Conservation (phyloP, 2,797 vertebrate species). For the Gymnocypris eckloni region DNA sequence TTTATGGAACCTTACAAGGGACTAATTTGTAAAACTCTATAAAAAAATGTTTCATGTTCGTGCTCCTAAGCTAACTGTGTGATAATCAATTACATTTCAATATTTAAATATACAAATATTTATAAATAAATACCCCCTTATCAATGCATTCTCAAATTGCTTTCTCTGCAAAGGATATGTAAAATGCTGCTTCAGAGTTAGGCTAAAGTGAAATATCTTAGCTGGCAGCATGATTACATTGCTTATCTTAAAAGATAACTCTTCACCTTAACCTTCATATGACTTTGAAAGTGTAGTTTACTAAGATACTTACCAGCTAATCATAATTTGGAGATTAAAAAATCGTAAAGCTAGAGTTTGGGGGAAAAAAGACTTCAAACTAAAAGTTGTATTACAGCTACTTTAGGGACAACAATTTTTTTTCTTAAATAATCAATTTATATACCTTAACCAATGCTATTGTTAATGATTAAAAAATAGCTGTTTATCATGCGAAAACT, state of each 20-base stretch:
- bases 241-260: neutral
- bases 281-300: neutral
- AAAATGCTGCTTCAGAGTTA: neutral
- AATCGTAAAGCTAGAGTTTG: neutral
- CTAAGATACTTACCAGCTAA: neutral
- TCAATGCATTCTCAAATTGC: neutral
- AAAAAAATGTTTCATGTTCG: neutral
- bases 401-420: neutral
- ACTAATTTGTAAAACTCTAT: neutral
- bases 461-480: neutral
- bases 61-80: neutral
- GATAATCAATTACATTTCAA: neutral
- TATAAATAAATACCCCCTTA: neutral
- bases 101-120: neutral
- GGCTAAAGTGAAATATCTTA: neutral
- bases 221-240: too few relatives aligned
- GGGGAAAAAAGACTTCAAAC: neutral
- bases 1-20: neutral
- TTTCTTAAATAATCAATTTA: neutral
- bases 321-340: neutral
- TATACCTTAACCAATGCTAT: neutral
- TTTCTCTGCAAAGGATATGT: neutral
- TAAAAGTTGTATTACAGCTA: neutral
- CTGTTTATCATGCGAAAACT: neutral
- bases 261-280: neutral